Evolutionary conservation across 2,113 vertebrate species (phyloP), one percentile per base, ranked within the genome.

Genomic region (Passer montanus): DNA sequence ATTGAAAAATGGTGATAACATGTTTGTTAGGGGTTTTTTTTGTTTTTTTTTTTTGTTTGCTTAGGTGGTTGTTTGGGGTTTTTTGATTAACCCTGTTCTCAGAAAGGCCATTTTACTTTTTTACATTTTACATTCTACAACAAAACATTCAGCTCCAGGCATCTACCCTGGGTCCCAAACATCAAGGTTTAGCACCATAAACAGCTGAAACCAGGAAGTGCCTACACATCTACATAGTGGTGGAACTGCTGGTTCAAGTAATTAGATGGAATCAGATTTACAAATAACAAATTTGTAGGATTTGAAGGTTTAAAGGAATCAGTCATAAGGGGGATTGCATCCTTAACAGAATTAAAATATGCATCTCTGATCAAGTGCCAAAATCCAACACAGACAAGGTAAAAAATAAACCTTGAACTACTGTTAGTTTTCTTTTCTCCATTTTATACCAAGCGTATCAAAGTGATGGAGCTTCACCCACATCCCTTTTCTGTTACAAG

Each of bases 191-290:
- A 62, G 35, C 33, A 70, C 28, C 56, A 37, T 3, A 9, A 62
- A 50, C 30, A 63, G 35, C 30, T 35, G 63, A 90, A 87, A 75
- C 10, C 24, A 92, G n/a, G 55, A 88, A 55, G 47, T 2, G 8
- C n/a, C 50, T 49, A 22, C 44, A 27, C 20, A 43, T 20, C 47
- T 41, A 26, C 7, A 0, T 2, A 46, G 52, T 1, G 0, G 15
- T 43, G 12, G 23, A 89, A 80, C 18, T 74, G 31, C 35, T n/a
- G 24, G 24, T 55, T 59, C 24, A 58, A 64, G 24, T n/a, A 55
- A 69, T 55, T 22, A 78, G 14, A 52, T 31, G 8, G 86, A 89
- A 78, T 49, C 21, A 58, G 46, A 75, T 82, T 53, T 84, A 84
- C 20, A 74, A 66, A 33, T 46, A 74, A 80, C 21, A 62, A 77